phyloP scores from a whole-genome alignment of 35 echinoderm and acorn worm species.

The Lytechinus pictus region DNA sequence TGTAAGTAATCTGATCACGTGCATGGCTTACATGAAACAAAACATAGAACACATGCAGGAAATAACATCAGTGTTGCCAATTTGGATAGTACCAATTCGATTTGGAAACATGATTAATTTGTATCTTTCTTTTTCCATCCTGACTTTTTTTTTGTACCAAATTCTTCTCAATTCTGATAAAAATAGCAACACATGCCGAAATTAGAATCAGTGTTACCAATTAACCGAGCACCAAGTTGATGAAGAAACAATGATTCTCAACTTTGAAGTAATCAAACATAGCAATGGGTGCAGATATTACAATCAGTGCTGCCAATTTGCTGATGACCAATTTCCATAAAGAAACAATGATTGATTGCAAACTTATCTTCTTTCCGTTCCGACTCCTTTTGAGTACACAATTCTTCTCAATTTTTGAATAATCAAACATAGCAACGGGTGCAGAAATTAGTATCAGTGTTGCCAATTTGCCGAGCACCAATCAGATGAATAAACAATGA shows the following conservation, averaged over 20 bases:
- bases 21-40: not conserved
- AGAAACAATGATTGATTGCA: not conserved
- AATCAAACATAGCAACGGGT: too few relatives aligned
- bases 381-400: slow-evolving; percentile 57
- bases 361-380: too few relatives aligned
- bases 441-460: not conserved
- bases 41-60: not conserved
- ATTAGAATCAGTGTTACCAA: too few relatives aligned
- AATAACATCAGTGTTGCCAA: not conserved
- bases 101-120: too few relatives aligned
- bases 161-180: slow-evolving; percentile 80
- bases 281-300: too few relatives aligned
- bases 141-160: slow-evolving; percentile 82
- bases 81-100: not conserved
- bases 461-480: too few relatives aligned
- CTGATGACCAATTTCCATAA: not conserved
- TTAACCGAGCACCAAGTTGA: too few relatives aligned
- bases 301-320: too few relatives aligned
- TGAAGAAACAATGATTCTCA: too few relatives aligned
- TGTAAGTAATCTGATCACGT: not conserved
- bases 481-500: not conserved
- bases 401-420: slow-evolving; percentile 55
- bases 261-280: too few relatives aligned
- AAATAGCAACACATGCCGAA: not conserved
- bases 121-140: slow-evolving; percentile 83